Percentiles rank a stretch among this genome's conserved stretches.
phyloP scores from a whole-genome alignment of 2,888 invertebrate species.

The Perizoma flavofasciatum region DNA sequence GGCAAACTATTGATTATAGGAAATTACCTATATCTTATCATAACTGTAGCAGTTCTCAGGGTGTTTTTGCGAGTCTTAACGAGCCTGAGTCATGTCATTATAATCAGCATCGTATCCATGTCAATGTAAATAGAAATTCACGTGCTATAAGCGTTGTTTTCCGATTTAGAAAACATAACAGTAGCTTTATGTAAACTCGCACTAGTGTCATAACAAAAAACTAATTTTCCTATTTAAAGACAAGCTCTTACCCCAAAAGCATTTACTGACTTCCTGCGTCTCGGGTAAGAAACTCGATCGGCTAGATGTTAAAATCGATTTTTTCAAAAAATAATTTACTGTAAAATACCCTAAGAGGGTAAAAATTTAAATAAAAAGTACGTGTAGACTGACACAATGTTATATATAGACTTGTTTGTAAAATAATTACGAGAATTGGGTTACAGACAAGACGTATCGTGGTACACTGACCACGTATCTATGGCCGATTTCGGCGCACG shows the following conservation, averaged over 20 bases:
- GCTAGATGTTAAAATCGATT: too few relatives aligned
- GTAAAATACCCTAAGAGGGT: too few relatives aligned
- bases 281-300: too few relatives aligned
- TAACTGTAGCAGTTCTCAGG: conserved; percentile 52
- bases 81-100: conserved; percentile 51
- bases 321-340: too few relatives aligned
- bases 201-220: conserved; percentile 3
- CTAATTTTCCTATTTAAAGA: too few relatives aligned
- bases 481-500: conserved; percentile 12
- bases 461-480: conserved; percentile 7
- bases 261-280: too few relatives aligned
- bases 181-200: conserved; percentile 1
- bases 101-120: conserved; percentile 57
- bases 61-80: conserved; percentile 53
- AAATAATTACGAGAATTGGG: too few relatives aligned
- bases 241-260: too few relatives aligned
- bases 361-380: too few relatives aligned
- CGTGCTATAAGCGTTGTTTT: conserved; percentile 32
- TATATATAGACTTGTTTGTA: too few relatives aligned
- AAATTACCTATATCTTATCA: conserved; percentile 35
- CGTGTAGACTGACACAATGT: too few relatives aligned
- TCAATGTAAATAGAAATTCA: conserved; percentile 54
- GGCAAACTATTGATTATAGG: conserved; percentile 45
- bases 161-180: not conserved
- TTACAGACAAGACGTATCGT: not conserved